Base-by-base conservation (phyloP, 2,797 vertebrate genomes). In the Podarcis lilfordi region DNA sequence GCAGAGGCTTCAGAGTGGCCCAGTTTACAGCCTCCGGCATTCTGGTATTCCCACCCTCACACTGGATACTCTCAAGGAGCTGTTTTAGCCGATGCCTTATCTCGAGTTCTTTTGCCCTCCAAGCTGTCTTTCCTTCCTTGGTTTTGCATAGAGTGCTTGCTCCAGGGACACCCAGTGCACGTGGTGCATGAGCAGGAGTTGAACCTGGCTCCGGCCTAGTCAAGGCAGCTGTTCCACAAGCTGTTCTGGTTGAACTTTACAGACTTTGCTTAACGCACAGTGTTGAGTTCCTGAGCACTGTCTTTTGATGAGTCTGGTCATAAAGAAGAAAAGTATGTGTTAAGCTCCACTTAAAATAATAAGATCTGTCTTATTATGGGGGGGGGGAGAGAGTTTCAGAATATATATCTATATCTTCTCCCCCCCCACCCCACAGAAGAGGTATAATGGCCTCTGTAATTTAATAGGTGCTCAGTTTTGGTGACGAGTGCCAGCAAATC, bases 401-500 rank as follows among this genome's bases (percentile, higher is more conserved):
- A 66, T 15, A 80, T 64, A 80, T 37, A 81, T 40, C 37, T 32
- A 71, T 72, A 87, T 93, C 50, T 55, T 15, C 13, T 64, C 4
- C 8, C 21, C 19, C 7, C 25, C 59, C 55, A 64, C 89, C 0
- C 43, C 0, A 1, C 43, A 43, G 45, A 91, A 91, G 92, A 91
- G 92, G 90, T 95, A 92, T 95, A 95, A 95, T 93, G 89, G 92
- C 87, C 91, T 92, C 93, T 88, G 4, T 95, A 94, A 96, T 95
- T 96, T 91, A 96, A 94, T 93, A 95, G 94, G 92, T 92, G 93
- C 88, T 95, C 90, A 86, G 93, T 96, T 94, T 74, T 91, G 95
- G 94, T 91, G 89, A 94, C 86, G 91, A 95, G 88, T 95, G 95
- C 95, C 95, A 96, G 94, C 95, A 95, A 95, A 94, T 95, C 95